phyloP scores from a whole-genome alignment of 2,888 invertebrate genomes.

The Lampropteryx suffumata region DNA sequence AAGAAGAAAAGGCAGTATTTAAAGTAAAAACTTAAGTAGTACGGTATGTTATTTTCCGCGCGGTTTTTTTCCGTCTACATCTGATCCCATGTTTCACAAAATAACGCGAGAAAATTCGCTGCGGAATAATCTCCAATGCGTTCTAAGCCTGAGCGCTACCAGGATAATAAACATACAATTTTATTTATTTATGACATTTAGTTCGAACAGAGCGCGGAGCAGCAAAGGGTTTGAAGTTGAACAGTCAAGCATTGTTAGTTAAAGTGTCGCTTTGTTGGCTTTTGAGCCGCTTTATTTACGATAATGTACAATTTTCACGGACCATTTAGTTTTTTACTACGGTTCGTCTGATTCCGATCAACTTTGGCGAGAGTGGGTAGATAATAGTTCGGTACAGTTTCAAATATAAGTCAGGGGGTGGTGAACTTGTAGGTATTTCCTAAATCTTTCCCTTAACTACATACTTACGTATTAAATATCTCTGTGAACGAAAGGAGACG shows the following conservation, averaged over 20 bases:
- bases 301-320: conserved; percentile 66
- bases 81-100: no score
- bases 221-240: conserved; percentile 49
- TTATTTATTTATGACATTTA: conserved; percentile 53
- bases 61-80: no score
- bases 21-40: no score
- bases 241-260: conserved; percentile 47
- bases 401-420: neutral
- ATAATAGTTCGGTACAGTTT: neutral
- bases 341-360: conserved; percentile 37
- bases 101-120: no score
- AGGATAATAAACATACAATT: conserved; percentile 38
- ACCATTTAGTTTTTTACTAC: conserved; percentile 59
- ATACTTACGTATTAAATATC: no score
- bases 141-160: conserved; percentile 16
- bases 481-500: no score
- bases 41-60: no score
- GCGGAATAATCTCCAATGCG: no score
- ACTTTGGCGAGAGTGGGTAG: conserved; percentile 6
- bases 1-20: no score
- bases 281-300: conserved; percentile 61
- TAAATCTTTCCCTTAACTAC: no score
- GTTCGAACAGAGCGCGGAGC: conserved; percentile 41
- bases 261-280: conserved; percentile 43
- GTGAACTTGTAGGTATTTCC: neutral